Evolutionary conservation across 2,888 invertebrate species (phyloP).

Genomic region (Drosophila sordidula): DNA sequence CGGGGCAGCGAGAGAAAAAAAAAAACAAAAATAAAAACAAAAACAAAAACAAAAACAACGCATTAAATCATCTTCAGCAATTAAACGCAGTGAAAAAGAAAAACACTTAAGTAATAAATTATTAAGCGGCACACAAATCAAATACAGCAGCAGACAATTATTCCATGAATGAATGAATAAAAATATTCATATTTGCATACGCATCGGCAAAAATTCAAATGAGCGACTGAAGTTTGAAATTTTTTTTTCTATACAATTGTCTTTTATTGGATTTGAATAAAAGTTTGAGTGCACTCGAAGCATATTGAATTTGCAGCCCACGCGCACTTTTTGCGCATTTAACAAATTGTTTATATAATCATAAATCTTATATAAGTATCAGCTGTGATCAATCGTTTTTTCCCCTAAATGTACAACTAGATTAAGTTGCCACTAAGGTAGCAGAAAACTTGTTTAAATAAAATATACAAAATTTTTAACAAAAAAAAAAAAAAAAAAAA

Average conservation of each 20-base stretch:
- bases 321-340: conserved; percentile 11
- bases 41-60: conserved; percentile 29
- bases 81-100: conserved; percentile 51
- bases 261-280: conserved; percentile 18
- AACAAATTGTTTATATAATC: too few species aligned
- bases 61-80: conserved; percentile 64
- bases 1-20: conserved; percentile 1
- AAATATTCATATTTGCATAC: conserved; percentile 12
- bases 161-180: conserved; percentile 14
- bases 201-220: conserved; percentile 23
- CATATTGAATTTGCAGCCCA: conserved; percentile 38
- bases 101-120: conserved; percentile 59
- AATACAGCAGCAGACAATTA: conserved; percentile 23
- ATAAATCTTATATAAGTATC: too few species aligned
- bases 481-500: too few species aligned
- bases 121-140: conserved; percentile 55
- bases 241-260: conserved; percentile 9
- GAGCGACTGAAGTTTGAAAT: conserved; percentile 11
- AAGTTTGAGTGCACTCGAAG: conserved; percentile 37
- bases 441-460: too few species aligned
- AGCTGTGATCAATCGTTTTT: too few species aligned
- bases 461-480: too few species aligned
- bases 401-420: too few species aligned
- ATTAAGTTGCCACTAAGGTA: too few species aligned
- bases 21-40: conserved; percentile 3